Percentiles rank a stretch among this genome's conserved stretches.
phyloP scores from a whole-genome alignment of 1,140 invertebrate genomes.

The Muscidifurax raptorellus region DNA sequence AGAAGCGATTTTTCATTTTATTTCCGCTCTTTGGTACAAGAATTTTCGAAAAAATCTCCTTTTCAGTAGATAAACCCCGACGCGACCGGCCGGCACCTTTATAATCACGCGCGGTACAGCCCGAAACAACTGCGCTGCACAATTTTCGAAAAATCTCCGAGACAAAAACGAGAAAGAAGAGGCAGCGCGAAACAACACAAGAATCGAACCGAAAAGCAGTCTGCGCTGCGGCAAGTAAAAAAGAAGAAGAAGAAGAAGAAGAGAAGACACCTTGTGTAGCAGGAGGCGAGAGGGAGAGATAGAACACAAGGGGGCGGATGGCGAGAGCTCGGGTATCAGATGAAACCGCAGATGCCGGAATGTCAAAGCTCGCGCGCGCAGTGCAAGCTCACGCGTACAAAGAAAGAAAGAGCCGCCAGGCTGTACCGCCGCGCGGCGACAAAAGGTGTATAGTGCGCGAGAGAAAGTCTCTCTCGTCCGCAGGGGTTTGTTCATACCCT shows the following conservation, averaged over 20 bases:
- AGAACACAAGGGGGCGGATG: background rate
- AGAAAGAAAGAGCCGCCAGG: background rate
- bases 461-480: background rate
- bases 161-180: background rate
- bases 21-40: background rate
- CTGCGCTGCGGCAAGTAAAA: background rate
- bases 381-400: background rate
- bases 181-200: no score
- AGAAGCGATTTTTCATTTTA: background rate
- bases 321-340: background rate
- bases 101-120: background rate
- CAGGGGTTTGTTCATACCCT: constrained; percentile 1
- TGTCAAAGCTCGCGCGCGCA: background rate
- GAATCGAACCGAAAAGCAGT: background rate
- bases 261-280: background rate
- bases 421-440: no score
- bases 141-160: background rate
- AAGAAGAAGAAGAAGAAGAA: background rate
- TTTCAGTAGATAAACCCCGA: background rate
- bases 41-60: background rate
- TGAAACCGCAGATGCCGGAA: background rate
- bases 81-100: background rate
- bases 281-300: no score
- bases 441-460: background rate
- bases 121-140: background rate